These are phyloP conservation scores for Drosophila albomicans DNA, from an alignment of 1,140 invertebrate genomes.

Conservation along the genomic window DNA sequence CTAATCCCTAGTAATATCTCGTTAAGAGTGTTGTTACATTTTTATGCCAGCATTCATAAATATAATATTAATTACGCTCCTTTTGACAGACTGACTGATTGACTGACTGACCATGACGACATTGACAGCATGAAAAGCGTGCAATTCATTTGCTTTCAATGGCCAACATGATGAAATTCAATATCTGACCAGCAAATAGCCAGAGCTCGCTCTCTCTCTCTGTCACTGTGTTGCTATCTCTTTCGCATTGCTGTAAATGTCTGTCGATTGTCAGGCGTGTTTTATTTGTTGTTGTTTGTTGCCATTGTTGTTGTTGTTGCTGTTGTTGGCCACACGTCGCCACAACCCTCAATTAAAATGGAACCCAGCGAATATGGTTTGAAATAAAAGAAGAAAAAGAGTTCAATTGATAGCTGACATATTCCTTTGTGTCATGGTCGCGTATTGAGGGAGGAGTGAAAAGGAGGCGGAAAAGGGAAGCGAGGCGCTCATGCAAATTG, in stretches of 20 bases:
- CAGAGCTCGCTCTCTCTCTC: slow-evolving; percentile 9
- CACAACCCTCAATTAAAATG: slow-evolving; percentile 78
- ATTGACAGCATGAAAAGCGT: slow-evolving; percentile 27
- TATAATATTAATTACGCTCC: slow-evolving; percentile 46
- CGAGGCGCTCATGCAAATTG: slow-evolving; percentile 72
- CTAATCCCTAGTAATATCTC: no score
- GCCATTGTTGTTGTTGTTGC: neutral
- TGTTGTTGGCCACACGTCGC: slow-evolving; percentile 68
- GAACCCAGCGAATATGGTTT: slow-evolving; percentile 34
- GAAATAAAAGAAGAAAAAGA: slow-evolving; percentile 60
- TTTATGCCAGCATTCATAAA: neutral
- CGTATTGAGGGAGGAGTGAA: neutral
- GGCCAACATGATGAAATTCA: slow-evolving; percentile 39
- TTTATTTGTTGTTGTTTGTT: slow-evolving; percentile 64
- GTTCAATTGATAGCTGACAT: slow-evolving; percentile 80
- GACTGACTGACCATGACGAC: slow-evolving; percentile 23
- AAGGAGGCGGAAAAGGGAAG: neutral
- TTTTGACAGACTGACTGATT: slow-evolving; percentile 22
- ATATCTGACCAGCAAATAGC: slow-evolving; percentile 24
- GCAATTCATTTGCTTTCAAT: slow-evolving; percentile 51
- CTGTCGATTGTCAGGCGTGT: slow-evolving; percentile 59
- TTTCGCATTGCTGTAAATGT: slow-evolving; percentile 42
- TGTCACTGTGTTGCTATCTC: neutral
- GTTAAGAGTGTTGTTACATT: neutral
- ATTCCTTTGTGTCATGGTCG: slow-evolving; percentile 63